Evolutionary conservation across 1,140 invertebrate genomes (phyloP).

Genomic region (Pectinophora gossypiella): DNA sequence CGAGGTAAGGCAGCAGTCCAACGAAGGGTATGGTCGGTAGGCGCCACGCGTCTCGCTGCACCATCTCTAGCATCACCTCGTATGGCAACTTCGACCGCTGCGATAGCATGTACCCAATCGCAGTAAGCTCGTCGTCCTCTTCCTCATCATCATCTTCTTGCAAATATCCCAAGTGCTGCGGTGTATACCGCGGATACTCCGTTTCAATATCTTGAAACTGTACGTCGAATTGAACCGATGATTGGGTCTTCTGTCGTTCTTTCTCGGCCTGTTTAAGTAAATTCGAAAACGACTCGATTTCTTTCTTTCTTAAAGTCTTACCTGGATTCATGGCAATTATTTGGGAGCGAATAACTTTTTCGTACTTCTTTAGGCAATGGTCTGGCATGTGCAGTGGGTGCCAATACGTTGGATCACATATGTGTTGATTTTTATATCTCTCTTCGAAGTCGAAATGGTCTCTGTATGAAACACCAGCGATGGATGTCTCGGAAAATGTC

Average conservation of each 20-base stretch:
- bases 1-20: constrained; percentile 31
- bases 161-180: not conserved
- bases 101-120: too few species aligned
- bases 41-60: constrained; percentile 35
- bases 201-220: not conserved
- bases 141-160: not conserved
- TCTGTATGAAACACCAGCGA: constrained; percentile 54
- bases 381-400: constrained; percentile 55
- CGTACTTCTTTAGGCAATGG: constrained; percentile 43
- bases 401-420: constrained; percentile 54
- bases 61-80: constrained; percentile 26
- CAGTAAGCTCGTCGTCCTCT: too few species aligned
- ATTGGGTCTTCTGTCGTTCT: not conserved
- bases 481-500: constrained; percentile 28
- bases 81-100: too few species aligned
- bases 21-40: constrained; percentile 36
- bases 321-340: constrained; percentile 21
- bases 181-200: not conserved
- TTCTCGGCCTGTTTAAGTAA: not conserved
- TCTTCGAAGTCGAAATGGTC: constrained; percentile 55
- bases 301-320: constrained; percentile 24
- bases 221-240: not conserved
- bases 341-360: constrained; percentile 32
- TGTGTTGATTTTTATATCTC: constrained; percentile 39
- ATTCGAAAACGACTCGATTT: not conserved